Percentiles rank a stretch among this genome's conserved stretches.
phyloP scores from a whole-genome alignment of 2,113 vertebrate genomes.

The Notiomystis cincta region DNA sequence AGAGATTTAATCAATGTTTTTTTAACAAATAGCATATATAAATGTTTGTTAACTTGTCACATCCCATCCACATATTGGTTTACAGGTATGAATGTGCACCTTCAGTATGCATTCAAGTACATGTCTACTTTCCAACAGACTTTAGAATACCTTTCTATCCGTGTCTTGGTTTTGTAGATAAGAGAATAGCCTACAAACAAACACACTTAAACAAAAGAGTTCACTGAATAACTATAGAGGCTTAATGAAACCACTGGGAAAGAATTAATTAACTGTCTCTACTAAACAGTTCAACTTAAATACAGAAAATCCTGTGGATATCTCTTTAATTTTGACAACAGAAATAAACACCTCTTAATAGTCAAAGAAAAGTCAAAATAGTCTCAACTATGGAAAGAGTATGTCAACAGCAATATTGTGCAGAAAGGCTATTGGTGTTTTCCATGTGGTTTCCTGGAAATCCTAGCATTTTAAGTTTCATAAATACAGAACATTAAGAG shows the following conservation, averaged over 20 bases:
- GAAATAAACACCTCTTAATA: neutral
- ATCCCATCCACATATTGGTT: neutral
- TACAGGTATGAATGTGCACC: neutral
- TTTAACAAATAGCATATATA: neutral
- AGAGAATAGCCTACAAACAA: neutral
- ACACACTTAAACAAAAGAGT: neutral
- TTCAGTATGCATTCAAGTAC: neutral
- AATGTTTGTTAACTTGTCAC: neutral
- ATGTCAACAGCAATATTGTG: neutral
- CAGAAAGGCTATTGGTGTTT: neutral
- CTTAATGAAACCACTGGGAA: neutral
- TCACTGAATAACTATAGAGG: neutral
- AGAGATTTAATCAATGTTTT: neutral
- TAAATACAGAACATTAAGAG: neutral
- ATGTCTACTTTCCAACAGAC: neutral
- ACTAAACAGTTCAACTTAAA: neutral
- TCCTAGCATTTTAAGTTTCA: neutral
- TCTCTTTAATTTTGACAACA: neutral
- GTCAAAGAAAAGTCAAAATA: neutral
- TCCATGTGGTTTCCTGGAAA: neutral
- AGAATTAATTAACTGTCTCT: neutral
- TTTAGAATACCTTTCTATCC: neutral
- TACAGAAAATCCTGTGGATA: neutral
- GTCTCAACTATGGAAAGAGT: neutral
- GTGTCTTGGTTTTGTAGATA: neutral